These are phyloP conservation scores for Ptychobarbus kaznakovi DNA, from an alignment of 2,797 vertebrate species.

Conservation along the genomic window DNA sequence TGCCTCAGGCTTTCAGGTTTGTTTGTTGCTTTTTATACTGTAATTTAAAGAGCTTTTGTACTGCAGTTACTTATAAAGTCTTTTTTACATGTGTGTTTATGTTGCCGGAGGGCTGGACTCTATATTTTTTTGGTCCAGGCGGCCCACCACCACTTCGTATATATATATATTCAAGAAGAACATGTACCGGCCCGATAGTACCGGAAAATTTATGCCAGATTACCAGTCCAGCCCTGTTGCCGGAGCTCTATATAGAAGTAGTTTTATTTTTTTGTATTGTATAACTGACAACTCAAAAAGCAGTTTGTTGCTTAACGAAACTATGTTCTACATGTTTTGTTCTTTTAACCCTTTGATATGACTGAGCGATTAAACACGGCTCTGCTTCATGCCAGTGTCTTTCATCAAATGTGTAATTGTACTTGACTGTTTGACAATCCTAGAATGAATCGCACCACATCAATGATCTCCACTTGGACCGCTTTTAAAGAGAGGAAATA, in stretches of 20 bases:
- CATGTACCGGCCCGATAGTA: too few species aligned
- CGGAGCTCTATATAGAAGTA: constrained; percentile 4
- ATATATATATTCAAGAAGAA: too few species aligned
- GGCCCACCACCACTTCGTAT: too few species aligned
- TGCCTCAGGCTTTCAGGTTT: constrained; percentile 58
- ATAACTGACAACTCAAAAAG: too few species aligned
- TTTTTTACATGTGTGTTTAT: constrained; percentile 47
- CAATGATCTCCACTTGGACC: constrained; percentile 19
- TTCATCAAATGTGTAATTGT: constrained; percentile 6
- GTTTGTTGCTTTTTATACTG: constrained; percentile 50
- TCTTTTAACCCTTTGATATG: constrained; percentile 19
- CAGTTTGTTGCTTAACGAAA: constrained; percentile 31
- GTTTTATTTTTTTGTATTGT: constrained; percentile 16
- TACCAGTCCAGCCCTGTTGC: too few species aligned
- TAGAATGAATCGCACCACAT: constrained; percentile 29
- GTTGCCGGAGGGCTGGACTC: constrained; percentile 26
- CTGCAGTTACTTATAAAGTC: constrained; percentile 37
- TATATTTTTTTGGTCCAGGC: too few species aligned
- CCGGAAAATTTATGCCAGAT: too few species aligned
- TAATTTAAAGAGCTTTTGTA: constrained; percentile 62
- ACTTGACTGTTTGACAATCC: constrained; percentile 2
- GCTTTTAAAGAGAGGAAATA: constrained; percentile 10
- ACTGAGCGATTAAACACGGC: constrained; percentile 15
- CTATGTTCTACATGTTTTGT: constrained; percentile 28
- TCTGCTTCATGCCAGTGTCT: constrained; percentile 4